These are phyloP conservation scores for Hypomecis punctinalis DNA, from an alignment of 2,888 invertebrate species.

Conservation along the genomic window DNA sequence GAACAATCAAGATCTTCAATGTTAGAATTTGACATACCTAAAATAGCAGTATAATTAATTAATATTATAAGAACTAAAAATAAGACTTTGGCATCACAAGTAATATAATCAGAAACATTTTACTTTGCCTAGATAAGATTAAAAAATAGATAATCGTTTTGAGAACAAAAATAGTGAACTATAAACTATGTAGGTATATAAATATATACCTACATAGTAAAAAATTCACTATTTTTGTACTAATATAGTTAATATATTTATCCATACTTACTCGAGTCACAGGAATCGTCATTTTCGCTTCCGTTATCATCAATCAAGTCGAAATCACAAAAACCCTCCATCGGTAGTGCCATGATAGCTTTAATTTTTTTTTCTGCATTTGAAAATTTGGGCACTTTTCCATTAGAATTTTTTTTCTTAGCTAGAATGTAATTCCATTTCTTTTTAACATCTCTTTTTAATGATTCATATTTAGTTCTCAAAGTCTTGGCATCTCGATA, in stretches of 20 bases:
- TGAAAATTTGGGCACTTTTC: conserved; percentile 23
- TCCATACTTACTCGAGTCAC: conserved; percentile 20
- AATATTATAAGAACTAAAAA: background rate
- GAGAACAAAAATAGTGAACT: background rate
- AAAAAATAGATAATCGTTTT: no score
- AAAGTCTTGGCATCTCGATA: conserved; percentile 26
- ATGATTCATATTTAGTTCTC: conserved; percentile 22
- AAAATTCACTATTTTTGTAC: background rate
- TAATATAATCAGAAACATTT: background rate
- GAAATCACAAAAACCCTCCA: conserved; percentile 28
- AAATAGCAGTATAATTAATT: background rate
- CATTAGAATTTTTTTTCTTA: conserved; percentile 5
- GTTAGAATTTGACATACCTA: conserved; percentile 6
- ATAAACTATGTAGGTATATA: background rate
- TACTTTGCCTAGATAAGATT: no score
- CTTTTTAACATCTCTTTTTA: conserved; percentile 24
- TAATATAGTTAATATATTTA: no score
- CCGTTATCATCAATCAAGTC: conserved; percentile 10
- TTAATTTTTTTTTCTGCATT: conserved; percentile 22
- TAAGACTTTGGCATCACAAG: background rate
- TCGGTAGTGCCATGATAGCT: conserved; percentile 19
- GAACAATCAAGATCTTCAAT: conserved; percentile 6
- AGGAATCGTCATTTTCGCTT: conserved; percentile 20
- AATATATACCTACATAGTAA: background rate
- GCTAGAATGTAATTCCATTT: conserved; percentile 22